phyloP scores from a whole-genome alignment of 2,113 vertebrate species.

The Hylia prasina region DNA sequence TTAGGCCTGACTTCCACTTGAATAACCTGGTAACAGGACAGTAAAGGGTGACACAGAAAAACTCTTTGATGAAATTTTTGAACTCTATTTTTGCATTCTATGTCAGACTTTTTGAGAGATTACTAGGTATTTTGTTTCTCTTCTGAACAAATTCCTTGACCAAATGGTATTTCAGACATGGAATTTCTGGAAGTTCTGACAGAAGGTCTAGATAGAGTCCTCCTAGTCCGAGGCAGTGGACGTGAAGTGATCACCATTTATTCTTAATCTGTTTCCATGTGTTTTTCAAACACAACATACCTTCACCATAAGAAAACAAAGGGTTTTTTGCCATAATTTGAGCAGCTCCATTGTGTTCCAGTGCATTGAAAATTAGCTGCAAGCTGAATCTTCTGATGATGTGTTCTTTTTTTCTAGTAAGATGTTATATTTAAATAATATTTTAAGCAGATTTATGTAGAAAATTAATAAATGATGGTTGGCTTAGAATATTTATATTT shows the following conservation, averaged over 20 bases:
- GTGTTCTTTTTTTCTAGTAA: neutral
- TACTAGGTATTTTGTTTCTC: neutral
- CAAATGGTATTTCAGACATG: slow-evolving; percentile 80
- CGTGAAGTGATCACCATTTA: slow-evolving; percentile 97
- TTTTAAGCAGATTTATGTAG: neutral
- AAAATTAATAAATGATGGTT: neutral
- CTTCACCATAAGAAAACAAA: neutral
- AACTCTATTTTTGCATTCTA: neutral
- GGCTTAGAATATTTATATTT: slow-evolving; percentile 5
- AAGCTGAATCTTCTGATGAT: neutral
- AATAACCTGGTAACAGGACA: neutral
- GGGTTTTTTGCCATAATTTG: neutral
- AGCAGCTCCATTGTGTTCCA: neutral
- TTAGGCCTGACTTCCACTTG: neutral
- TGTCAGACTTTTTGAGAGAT: neutral
- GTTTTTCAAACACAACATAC: neutral
- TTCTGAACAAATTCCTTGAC: slow-evolving; percentile 67
- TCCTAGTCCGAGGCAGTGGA: slow-evolving; percentile 91
- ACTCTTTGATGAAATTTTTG: neutral
- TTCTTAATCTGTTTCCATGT: slow-evolving; percentile 72
- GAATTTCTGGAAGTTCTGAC: slow-evolving; percentile 96
- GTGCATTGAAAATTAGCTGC: neutral
- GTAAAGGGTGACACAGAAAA: neutral
- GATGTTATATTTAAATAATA: neutral
- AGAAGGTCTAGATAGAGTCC: slow-evolving; percentile 89